A percentile compares a stretch with the other conserved stretches of the same genome.
phyloP scores from a whole-genome alignment of 2,113 vertebrate genomes.

The Pluvialis apricaria region DNA sequence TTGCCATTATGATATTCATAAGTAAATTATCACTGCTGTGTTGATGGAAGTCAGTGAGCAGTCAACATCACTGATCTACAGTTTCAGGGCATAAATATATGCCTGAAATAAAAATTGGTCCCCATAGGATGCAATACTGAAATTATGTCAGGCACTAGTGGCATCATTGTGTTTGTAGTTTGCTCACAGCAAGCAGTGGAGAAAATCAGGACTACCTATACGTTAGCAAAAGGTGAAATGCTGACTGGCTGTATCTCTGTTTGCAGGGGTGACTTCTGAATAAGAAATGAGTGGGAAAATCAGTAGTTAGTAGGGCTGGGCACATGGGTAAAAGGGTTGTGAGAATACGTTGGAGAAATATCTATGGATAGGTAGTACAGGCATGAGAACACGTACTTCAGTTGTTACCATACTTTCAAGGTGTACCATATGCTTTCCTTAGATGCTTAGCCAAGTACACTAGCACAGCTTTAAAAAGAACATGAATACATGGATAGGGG shows the following conservation, averaged over 20 bases:
- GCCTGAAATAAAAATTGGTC: neutral
- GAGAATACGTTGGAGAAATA: neutral
- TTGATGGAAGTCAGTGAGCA: neutral
- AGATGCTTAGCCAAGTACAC: neutral
- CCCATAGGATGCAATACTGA: accelerated
- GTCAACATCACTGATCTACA: neutral
- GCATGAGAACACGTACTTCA: neutral
- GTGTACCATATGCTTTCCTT: neutral
- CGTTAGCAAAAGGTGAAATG: neutral
- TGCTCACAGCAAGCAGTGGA: neutral
- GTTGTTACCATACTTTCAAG: neutral
- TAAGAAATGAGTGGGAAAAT: neutral
- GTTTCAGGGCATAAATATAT: neutral
- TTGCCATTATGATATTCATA: neutral
- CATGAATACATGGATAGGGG: neutral
- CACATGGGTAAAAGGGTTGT: neutral
- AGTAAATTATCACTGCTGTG: neutral
- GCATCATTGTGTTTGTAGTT: neutral
- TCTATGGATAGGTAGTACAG: neutral
- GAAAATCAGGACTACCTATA: neutral
- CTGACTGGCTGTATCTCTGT: neutral
- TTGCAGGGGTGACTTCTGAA: neutral
- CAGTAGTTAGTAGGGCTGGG: neutral
- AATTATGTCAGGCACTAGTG: neutral
- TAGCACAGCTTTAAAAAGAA: neutral